These are phyloP conservation scores for Scalopus aquaticus DNA, from an alignment of 2,113 vertebrate species.

Conservation along the genomic window DNA sequence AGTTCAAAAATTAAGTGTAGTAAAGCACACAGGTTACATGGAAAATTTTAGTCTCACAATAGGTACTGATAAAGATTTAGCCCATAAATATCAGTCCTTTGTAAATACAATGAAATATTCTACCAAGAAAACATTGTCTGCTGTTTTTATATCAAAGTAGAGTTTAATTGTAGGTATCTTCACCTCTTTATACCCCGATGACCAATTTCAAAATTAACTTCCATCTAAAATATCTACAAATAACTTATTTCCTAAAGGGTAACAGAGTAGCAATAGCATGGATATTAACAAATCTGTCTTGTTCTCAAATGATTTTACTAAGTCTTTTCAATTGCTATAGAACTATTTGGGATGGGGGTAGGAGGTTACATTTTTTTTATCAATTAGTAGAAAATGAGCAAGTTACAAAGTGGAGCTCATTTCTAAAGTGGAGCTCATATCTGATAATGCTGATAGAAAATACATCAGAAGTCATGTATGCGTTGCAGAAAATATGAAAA, in stretches of 20 bases:
- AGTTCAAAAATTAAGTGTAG: not conserved
- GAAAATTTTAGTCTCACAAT: not conserved
- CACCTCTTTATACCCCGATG: not conserved
- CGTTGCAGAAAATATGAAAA: not conserved
- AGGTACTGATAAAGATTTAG: not conserved
- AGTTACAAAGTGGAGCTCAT: not conserved
- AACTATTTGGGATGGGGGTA: not conserved
- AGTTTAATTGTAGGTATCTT: not conserved
- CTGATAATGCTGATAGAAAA: not conserved
- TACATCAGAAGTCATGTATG: not conserved
- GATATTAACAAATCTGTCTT: not conserved
- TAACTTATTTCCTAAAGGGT: not conserved
- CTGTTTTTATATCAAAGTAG: not conserved
- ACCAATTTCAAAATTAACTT: not conserved
- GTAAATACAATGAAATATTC: slow-evolving; percentile 2
- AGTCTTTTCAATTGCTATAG: not conserved
- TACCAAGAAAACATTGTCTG: not conserved
- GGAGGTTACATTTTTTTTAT: not conserved
- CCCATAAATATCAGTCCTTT: not conserved
- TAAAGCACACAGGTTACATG: not conserved
- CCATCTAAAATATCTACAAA: slow-evolving; percentile 14
- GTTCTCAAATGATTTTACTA: not conserved
- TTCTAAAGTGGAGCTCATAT: not conserved
- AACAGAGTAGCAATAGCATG: not conserved
- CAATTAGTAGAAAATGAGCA: not conserved